Percentiles rank a stretch among this genome's conserved stretches.
These are phyloP conservation scores for Tachina lurida DNA, from an alignment of 2,888 invertebrate genomes.

Conservation along the genomic window DNA sequence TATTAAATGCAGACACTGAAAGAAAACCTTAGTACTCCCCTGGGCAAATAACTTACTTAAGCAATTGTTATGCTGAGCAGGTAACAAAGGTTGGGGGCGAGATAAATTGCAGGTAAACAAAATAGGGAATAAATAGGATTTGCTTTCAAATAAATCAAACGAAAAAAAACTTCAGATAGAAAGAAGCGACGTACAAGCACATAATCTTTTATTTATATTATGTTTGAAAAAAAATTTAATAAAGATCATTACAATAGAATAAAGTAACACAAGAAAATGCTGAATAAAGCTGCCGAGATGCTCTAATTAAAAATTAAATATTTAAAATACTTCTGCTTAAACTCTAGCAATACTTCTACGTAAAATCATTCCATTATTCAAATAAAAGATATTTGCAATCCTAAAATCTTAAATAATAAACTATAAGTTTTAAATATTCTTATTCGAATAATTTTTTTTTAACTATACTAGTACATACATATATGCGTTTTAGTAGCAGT, in stretches of 20 bases:
- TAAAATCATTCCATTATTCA: no score
- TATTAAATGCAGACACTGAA: constrained; percentile 55
- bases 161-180: neutral
- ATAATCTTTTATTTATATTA: neutral
- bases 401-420: no score
- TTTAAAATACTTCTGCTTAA: no score
- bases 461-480: no score
- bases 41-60: constrained; percentile 65
- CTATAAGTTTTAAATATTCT: no score
- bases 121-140: neutral
- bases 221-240: neutral
- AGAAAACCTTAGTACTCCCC: constrained; percentile 65
- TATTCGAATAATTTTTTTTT: no score
- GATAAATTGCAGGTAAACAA: constrained; percentile 11
- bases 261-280: no score
- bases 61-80: constrained; percentile 56
- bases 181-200: neutral
- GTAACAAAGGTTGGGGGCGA: neutral
- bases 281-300: no score
- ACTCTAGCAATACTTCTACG: no score
- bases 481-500: no score
- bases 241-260: neutral
- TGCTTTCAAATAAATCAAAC: neutral
- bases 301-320: no score
- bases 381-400: no score